These are phyloP conservation scores for Casuarius casuarius DNA, from an alignment of 2,113 vertebrate species.

Conservation along the genomic window DNA sequence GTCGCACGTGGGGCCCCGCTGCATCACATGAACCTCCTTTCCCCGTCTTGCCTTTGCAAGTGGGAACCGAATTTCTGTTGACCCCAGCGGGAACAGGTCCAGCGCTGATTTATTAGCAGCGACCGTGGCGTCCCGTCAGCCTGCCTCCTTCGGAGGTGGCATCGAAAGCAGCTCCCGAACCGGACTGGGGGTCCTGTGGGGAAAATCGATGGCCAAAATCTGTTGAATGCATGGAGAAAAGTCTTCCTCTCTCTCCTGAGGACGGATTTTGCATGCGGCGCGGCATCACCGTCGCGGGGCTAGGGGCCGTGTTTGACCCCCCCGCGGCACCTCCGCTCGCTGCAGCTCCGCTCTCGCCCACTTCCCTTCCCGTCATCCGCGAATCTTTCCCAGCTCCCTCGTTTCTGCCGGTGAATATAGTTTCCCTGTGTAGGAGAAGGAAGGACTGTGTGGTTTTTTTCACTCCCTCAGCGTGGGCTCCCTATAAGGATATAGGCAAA, in stretches of 20 bases:
- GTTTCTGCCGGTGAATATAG: neutral
- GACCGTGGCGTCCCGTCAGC: neutral
- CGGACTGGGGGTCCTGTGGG: no score
- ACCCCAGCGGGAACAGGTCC: neutral
- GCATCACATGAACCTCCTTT: neutral
- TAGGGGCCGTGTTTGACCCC: neutral
- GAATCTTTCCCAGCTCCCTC: neutral
- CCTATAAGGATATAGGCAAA: slow-evolving; percentile 26
- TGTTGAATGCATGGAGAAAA: no score
- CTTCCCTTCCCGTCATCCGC: neutral
- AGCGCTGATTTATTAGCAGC: neutral
- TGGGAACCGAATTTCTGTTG: rapidly evolving
- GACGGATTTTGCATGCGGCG: neutral
- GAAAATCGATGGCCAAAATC: neutral
- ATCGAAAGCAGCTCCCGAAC: neutral
- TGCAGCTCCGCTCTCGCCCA: neutral
- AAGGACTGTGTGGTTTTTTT: neutral
- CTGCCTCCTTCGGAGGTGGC: neutral
- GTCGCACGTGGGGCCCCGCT: neutral
- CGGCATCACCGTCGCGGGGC: neutral
- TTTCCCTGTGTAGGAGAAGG: slow-evolving; percentile 12
- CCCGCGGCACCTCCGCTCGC: neutral
- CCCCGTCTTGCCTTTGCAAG: neutral
- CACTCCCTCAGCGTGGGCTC: neutral
- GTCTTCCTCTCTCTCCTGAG: neutral